phyloP scores from a whole-genome alignment of 1,140 invertebrate species.

The Anastatus disparis region DNA sequence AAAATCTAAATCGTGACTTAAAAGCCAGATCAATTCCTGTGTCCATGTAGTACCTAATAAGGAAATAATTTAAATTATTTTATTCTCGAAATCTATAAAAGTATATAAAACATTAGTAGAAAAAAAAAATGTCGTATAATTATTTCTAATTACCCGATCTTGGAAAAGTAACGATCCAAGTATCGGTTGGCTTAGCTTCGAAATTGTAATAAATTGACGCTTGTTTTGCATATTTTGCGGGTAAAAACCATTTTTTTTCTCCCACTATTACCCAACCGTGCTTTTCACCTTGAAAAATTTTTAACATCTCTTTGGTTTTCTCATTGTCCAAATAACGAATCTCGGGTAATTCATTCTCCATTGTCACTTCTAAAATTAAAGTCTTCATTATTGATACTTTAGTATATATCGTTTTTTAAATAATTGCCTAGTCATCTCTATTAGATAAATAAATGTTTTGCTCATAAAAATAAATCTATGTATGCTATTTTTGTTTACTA shows the following conservation, averaged over 20 bases:
- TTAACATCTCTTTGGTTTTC: slow-evolving; percentile 48
- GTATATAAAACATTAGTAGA: slow-evolving; percentile 1
- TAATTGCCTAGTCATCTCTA: too few relatives aligned
- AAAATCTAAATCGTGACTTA: slow-evolving; percentile 79
- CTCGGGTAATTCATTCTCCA: slow-evolving; percentile 32
- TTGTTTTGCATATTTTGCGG: slow-evolving; percentile 69
- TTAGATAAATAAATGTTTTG: too few relatives aligned
- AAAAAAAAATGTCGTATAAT: neutral
- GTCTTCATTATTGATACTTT: too few relatives aligned
- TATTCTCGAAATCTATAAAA: neutral
- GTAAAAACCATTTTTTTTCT: slow-evolving; percentile 76
- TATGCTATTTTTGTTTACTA: too few relatives aligned
- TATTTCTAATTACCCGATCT: slow-evolving; percentile 71
- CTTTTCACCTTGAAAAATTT: slow-evolving; percentile 66
- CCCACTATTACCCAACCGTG: slow-evolving; percentile 76
- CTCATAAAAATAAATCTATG: too few relatives aligned
- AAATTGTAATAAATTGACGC: slow-evolving; percentile 76
- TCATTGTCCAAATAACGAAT: slow-evolving; percentile 41
- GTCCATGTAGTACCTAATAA: slow-evolving; percentile 80
- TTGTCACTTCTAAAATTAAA: slow-evolving; percentile 3
- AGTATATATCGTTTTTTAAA: too few relatives aligned
- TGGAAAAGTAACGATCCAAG: slow-evolving; percentile 78
- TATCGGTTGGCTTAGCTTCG: slow-evolving; percentile 71
- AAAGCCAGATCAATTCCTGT: slow-evolving; percentile 83
- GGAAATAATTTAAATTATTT: neutral